Evolutionary conservation across 2,888 invertebrate genomes (phyloP), one percentile per base, ranked within the genome.

Genomic region (Sinelater perroti): DNA sequence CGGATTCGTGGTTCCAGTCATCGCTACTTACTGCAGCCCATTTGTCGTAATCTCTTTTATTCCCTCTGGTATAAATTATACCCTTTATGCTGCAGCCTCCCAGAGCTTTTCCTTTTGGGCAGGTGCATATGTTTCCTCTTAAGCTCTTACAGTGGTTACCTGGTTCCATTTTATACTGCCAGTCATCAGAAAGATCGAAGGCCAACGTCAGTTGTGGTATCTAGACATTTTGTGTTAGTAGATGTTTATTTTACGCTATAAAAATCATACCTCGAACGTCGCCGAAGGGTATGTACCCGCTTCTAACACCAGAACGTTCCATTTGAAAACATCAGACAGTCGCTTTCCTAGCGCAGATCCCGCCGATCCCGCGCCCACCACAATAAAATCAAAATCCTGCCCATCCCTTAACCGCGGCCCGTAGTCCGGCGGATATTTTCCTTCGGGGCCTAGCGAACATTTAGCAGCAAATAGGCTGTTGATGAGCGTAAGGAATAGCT

Each of bases 151-250:
- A 24, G 24, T 7, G 7, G 7, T 24, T 24, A 24, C 24, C 4
- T 4, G 24, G 24, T 24, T 24, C 24, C 24, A 24, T 24, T 24
- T 24, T 4, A 24, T 24, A 24, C 7, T 24, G 24, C 24, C 24
- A 24, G 7, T 24, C 24, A 6, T 24, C 24, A 7, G 24, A 24
- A n/a, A n/a, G n/a, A n/a, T n/a, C n/a, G 94, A 17, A 88, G 85
- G 75, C 92, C 94, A n/a, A 90, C 17, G 91, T 89, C 60, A 95
- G 77, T 0, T 91, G 87, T 1, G 94, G 94, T 49, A 94, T 87
- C 77, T 77, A 56, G 40, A 77, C n/a, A n/a, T n/a, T n/a, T n/a
- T n/a, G n/a, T n/a, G n/a, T n/a, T n/a, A n/a, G n/a, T n/a, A n/a
- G n/a, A n/a, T n/a, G n/a, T n/a, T n/a, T n/a, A n/a, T n/a, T n/a